These are phyloP conservation scores for Percopsis transmontana DNA, from an alignment of 2,113 vertebrate genomes.

Conservation along the genomic window DNA sequence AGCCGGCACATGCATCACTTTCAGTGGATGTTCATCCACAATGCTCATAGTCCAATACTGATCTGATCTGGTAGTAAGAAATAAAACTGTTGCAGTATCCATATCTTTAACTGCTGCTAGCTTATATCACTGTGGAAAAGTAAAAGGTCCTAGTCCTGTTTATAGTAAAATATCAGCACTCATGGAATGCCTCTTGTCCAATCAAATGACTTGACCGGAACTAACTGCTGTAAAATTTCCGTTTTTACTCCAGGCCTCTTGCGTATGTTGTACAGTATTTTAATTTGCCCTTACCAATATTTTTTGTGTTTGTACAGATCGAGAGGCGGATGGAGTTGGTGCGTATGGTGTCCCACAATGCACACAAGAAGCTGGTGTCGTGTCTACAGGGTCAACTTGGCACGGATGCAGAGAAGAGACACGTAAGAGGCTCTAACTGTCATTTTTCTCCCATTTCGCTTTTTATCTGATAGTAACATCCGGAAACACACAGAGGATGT, in stretches of 20 bases:
- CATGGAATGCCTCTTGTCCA: too few relatives aligned
- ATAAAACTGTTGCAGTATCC: too few relatives aligned
- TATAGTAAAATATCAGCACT: too few relatives aligned
- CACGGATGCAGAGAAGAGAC: slow-evolving; percentile 88
- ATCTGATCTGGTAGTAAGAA: too few relatives aligned
- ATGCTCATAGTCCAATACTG: too few relatives aligned
- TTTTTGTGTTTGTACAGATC: slow-evolving; percentile 54
- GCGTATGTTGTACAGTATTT: background rate
- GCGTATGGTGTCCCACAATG: slow-evolving; percentile 86
- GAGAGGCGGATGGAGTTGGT: slow-evolving; percentile 90
- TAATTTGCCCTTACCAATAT: background rate
- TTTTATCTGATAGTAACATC: background rate
- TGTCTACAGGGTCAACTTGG: slow-evolving; percentile 93
- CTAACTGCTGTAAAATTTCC: too few relatives aligned
- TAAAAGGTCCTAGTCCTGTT: too few relatives aligned
- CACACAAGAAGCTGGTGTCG: slow-evolving; percentile 84
- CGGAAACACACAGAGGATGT: background rate
- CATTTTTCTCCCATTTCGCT: background rate
- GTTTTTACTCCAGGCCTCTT: background rate
- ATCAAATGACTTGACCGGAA: too few relatives aligned
- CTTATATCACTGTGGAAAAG: too few relatives aligned
- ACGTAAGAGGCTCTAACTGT: slow-evolving; percentile 76
- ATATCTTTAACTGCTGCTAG: too few relatives aligned
- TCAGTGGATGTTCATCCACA: too few relatives aligned
- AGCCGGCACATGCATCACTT: too few relatives aligned